Percentiles rank a stretch among this genome's conserved stretches.
Evolutionary conservation across 2,888 invertebrate species (phyloP).

Genomic region (Drosophila subquinaria): DNA sequence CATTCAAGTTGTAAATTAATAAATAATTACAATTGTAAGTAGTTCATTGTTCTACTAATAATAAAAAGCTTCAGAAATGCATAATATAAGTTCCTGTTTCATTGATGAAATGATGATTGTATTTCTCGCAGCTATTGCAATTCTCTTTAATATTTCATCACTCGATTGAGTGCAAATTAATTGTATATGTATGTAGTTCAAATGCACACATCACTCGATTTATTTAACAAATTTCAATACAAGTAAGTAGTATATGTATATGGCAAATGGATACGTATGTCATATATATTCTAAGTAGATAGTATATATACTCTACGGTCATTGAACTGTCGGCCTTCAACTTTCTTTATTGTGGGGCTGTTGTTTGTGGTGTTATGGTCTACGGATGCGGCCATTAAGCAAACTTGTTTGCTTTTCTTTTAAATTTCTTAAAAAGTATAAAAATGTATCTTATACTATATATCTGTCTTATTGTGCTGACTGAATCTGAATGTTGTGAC

Average conservation of each 20-base stretch:
- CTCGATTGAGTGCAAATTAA: slow-evolving; percentile 37
- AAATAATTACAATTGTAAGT: not conserved
- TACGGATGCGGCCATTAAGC: slow-evolving; percentile 70
- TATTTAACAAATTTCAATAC: slow-evolving; percentile 46
- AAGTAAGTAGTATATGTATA: not conserved
- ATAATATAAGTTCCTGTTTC: not conserved
- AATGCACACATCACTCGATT: slow-evolving; percentile 39
- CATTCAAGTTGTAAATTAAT: not conserved
- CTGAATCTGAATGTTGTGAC: not conserved
- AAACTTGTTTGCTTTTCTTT: slow-evolving; percentile 78
- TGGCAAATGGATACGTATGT: slow-evolving; percentile 17
- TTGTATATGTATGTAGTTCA: slow-evolving; percentile 30
- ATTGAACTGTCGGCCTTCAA: slow-evolving; percentile 76
- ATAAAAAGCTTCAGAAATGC: not conserved
- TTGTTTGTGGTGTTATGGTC: slow-evolving; percentile 42
- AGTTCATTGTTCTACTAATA: not conserved
- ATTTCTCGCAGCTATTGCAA: slow-evolving; percentile 50
- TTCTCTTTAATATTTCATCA: slow-evolving; percentile 25
- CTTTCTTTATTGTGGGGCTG: slow-evolving; percentile 71
- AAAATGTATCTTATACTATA: slow-evolving; percentile 19
- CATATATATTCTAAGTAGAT: slow-evolving; percentile 17
- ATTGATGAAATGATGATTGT: slow-evolving; percentile 37
- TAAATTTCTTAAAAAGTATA: slow-evolving; percentile 59
- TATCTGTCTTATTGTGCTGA: not conserved
- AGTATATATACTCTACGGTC: slow-evolving; percentile 69